Evolutionary conservation across 2,797 vertebrate species (phyloP), one percentile per base, ranked within the genome.

Genomic region (Percopsis omiscomaycus): DNA sequence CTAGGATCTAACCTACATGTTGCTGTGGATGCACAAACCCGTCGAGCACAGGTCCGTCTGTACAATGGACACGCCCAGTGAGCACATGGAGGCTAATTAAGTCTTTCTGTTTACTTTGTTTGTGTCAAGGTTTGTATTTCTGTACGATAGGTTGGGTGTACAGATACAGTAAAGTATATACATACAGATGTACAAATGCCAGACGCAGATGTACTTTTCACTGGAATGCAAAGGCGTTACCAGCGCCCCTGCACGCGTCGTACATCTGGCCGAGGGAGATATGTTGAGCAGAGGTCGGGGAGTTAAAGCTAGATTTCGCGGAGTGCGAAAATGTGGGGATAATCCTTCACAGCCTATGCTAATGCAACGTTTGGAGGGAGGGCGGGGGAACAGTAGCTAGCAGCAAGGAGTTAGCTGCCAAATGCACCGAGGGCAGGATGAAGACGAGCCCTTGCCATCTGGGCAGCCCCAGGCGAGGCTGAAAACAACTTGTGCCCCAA

Each of bases 381-480:
- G 66, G 70, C 69, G 80, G 65, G 63, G 66, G 54, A 69, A 66
- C 73, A 76, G 81, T 79, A 73, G 82, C 77, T 79, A 82, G 78
- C 78, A 78, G 75, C 76, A 76, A 77, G 66, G 85, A 89, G 86
- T 88, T 42, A 71, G 69, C 75, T 75, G 87, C 88, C 89, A 92
- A 88, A 83, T 79, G 79, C 78, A 82, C 84, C 58, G 66, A 84
- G 82, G 86, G 88, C 81, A 66, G 84, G 79, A 85, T 61, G 61
- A 67, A 87, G 83, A 84, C 52, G 74, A 83, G 77, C 75, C 73
- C 69, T 64, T 61, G 80, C 87, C 90, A 91, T 89, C 86, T 89
- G 85, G 85, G 78, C 74, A 22, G 83, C 89, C 85, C 46, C 50
- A 84, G 89, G 89, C 89, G 37, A 87, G 60, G 81, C 78, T 85